phyloP scores from a whole-genome alignment of 2,888 invertebrate species.

The Dioctria rufipes region DNA sequence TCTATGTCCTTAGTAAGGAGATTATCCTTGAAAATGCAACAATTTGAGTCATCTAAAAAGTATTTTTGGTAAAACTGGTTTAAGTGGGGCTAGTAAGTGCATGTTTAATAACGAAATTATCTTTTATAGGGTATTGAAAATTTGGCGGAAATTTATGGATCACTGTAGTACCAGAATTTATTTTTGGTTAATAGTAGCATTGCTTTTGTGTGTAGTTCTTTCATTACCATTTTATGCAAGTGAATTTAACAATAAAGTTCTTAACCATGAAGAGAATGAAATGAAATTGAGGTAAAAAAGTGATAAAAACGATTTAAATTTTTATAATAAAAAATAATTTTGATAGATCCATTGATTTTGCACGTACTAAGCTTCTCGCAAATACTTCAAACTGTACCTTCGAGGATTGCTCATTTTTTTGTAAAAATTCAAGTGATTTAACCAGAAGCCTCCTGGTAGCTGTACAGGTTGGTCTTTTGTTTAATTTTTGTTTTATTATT shows the following conservation, averaged over 20 bases:
- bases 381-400: conserved; percentile 28
- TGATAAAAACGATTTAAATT: not conserved
- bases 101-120: too few species aligned
- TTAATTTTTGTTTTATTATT: too few species aligned
- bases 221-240: not conserved
- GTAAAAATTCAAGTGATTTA: conserved; percentile 42
- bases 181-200: not conserved
- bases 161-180: not conserved
- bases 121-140: not conserved
- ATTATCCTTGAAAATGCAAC: conserved; percentile 1
- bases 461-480: not conserved
- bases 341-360: not conserved
- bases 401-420: conserved; percentile 47
- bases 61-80: not conserved
- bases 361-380: not conserved
- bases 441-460: conserved; percentile 9
- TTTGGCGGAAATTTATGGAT: too few species aligned
- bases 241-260: not conserved
- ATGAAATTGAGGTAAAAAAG: not conserved
- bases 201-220: not conserved
- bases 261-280: not conserved
- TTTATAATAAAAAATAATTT: too few species aligned
- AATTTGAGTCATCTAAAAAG: not conserved
- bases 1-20: not conserved
- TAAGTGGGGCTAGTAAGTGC: too few species aligned